These are phyloP conservation scores for Archivesica marissinica DNA, from an alignment of 1,140 invertebrate species.

Conservation along the genomic window DNA sequence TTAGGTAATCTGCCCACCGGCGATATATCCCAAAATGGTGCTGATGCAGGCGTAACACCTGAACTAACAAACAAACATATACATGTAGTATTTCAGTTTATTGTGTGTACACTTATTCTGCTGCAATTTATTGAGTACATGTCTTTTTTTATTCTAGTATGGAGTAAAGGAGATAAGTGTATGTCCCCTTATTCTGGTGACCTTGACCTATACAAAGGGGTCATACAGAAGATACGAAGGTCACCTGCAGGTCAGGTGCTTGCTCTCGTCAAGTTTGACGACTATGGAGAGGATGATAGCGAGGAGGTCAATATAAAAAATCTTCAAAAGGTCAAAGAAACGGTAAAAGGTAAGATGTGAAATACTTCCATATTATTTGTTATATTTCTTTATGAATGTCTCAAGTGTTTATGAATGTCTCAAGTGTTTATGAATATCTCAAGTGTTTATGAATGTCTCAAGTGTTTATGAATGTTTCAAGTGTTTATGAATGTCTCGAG, in stretches of 20 bases:
- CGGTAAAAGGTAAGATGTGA: constrained; percentile 10
- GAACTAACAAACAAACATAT: not conserved
- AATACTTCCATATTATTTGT: not conserved
- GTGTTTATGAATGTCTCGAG: too few species aligned
- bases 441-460: too few species aligned
- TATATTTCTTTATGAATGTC: not conserved
- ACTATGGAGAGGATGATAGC: constrained; percentile 70
- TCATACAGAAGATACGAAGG: constrained; percentile 65
- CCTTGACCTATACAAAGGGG: constrained; percentile 69
- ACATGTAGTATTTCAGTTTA: not conserved
- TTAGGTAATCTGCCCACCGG: too few species aligned
- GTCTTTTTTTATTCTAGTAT: constrained; percentile 70
- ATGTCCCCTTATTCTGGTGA: constrained; percentile 72
- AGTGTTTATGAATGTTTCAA: too few species aligned
- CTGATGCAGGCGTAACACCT: too few species aligned
- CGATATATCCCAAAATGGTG: too few species aligned
- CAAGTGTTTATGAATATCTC: too few species aligned
- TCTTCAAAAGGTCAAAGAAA: constrained; percentile 58
- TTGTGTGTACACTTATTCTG: too few species aligned
- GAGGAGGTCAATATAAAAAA: constrained; percentile 70
- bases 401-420: too few species aligned
- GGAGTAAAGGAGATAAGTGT: constrained; percentile 75
- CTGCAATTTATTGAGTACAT: not conserved
- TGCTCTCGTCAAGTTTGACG: constrained; percentile 72
- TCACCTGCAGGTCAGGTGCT: constrained; percentile 31